phyloP scores from a whole-genome alignment of 53 echinoderm and acorn worm species.

The Antedon mediterranea region DNA sequence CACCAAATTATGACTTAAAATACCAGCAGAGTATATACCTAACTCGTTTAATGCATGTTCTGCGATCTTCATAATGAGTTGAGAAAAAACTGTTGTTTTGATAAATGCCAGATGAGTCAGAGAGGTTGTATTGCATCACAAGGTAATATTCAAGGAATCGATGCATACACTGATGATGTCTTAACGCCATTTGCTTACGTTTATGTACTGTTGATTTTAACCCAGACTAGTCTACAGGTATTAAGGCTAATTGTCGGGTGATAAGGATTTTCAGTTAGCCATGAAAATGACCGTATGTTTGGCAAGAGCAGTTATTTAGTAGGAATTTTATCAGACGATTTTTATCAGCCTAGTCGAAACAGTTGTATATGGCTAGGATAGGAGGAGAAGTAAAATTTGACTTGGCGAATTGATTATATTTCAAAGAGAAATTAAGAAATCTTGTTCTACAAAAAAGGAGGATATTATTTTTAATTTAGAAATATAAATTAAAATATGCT shows the following conservation, averaged over 20 bases:
- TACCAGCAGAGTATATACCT: too few relatives aligned
- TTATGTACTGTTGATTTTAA: background rate
- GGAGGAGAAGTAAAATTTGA: too few relatives aligned
- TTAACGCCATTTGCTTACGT: background rate
- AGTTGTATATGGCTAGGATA: too few relatives aligned
- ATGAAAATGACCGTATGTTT: background rate
- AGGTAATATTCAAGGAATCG: background rate
- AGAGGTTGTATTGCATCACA: background rate
- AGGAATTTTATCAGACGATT: too few relatives aligned
- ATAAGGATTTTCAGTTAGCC: background rate
- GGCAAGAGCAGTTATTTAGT: too few relatives aligned
- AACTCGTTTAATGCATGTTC: background rate
- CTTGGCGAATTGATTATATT: too few relatives aligned
- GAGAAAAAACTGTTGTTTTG: background rate
- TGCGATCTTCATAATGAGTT: background rate
- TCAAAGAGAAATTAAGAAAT: too few relatives aligned
- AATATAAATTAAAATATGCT: background rate
- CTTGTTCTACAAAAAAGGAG: too few relatives aligned
- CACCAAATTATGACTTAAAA: too few relatives aligned
- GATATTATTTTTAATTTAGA: too few relatives aligned
- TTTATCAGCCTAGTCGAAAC: too few relatives aligned
- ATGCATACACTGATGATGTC: background rate
- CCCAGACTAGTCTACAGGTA: background rate
- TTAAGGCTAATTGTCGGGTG: background rate
- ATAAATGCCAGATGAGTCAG: background rate